phyloP scores from a whole-genome alignment of 1,140 invertebrate genomes.

The Cyclina sinensis region DNA sequence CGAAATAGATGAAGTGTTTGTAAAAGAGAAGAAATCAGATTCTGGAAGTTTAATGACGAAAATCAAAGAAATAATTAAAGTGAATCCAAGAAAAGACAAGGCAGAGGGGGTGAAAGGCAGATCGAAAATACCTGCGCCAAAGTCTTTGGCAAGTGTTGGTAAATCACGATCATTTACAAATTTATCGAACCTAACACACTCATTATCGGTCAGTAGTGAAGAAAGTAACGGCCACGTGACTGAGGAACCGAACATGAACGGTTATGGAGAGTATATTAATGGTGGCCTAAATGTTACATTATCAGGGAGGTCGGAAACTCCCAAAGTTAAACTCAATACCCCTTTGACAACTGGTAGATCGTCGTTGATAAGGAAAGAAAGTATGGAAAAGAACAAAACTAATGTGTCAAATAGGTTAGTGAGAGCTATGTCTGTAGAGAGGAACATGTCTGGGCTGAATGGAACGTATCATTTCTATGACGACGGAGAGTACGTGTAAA shows the following conservation, averaged over 20 bases:
- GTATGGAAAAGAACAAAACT: slow-evolving; percentile 54
- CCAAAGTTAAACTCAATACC: slow-evolving; percentile 77
- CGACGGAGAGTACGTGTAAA: slow-evolving; percentile 64
- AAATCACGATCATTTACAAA: slow-evolving; percentile 79
- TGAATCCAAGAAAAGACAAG: slow-evolving; percentile 77
- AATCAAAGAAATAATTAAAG: slow-evolving; percentile 82
- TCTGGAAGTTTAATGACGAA: slow-evolving; percentile 77
- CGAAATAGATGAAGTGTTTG: slow-evolving; percentile 54
- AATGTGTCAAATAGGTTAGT: slow-evolving; percentile 48
- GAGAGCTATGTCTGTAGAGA: slow-evolving; percentile 39
- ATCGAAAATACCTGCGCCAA: slow-evolving; percentile 80
- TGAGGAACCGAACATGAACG: slow-evolving; percentile 68
- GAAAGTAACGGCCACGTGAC: slow-evolving; percentile 49
- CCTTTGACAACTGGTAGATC: slow-evolving; percentile 81
- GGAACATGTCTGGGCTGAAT: slow-evolving; percentile 29
- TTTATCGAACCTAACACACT: slow-evolving; percentile 54
- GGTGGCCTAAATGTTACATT: slow-evolving; percentile 62
- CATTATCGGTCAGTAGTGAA: slow-evolving; percentile 33
- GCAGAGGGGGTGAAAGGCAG: slow-evolving; percentile 65
- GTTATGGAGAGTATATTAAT: slow-evolving; percentile 62
- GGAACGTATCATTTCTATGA: slow-evolving; percentile 47
- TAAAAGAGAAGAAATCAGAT: slow-evolving; percentile 66
- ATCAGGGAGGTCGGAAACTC: slow-evolving; percentile 74
- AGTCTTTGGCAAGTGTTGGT: slow-evolving; percentile 65
- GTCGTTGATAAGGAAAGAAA: slow-evolving; percentile 71